Evolutionary conservation across 2,113 vertebrate species (phyloP), one percentile per base, ranked within the genome.

Genomic region (Cichladusa arquata): DNA sequence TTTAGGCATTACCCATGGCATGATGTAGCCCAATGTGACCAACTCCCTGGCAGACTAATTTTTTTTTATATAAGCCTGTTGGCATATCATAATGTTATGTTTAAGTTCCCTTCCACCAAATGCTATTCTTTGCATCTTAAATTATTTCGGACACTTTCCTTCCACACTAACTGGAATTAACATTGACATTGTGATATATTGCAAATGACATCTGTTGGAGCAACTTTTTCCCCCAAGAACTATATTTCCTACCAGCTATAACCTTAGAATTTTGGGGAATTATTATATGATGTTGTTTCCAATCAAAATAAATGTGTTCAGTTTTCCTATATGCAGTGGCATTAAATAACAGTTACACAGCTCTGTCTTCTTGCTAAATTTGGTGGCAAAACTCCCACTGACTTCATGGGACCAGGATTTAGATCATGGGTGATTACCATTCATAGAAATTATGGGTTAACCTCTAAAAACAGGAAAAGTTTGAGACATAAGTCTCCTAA

Each of bases 301-400:
- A 97, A 93, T 71, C 47, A 88, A 96, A 96, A 96, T 78, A 90
- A 70, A 94, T 96, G 71, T 28, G 56, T 96, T 95, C 92, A 92
- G 71, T 83, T 95, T 97, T 96, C 65, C 93, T 88, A 88, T 38
- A 86, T 62, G 88, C 60, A 83, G 80, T 53, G 64, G 56, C 79
- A 94, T 92, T 96, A 97, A 96, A 94, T 94, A 95, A 80, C 44
- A 81, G 28, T 82, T 69, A 71, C 29, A 65, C 25, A 88, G 72
- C 31, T 88, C 2, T 0, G n/a, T 83, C 31, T 71, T 84, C 44
- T 69, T 12, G 14, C 56, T 93, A 71, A 93, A 94, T 81, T 38
- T 60, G 31, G 72, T 92, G 82, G 72, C 67, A 94, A 94, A 94
- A 90, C 56, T 96, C 81, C 81, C 51, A 42, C 57, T 94, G 93